These are phyloP conservation scores for Poecile montanus DNA, from an alignment of 2,797 vertebrate species.

Conservation along the genomic window DNA sequence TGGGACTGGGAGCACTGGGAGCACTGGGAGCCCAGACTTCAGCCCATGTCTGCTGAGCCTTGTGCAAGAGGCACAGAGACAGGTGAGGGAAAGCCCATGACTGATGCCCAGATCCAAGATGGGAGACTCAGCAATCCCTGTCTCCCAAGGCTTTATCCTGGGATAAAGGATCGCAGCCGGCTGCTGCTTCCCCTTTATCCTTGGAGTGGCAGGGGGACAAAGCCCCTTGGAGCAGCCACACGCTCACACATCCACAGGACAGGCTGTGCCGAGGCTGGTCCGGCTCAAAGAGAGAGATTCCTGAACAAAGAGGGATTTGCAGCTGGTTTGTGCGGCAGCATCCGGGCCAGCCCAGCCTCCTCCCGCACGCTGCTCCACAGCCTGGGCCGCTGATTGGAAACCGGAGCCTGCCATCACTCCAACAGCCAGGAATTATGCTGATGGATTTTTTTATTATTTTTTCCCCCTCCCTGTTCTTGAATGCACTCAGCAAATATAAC, in stretches of 20 bases:
- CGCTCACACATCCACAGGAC: accelerated
- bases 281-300: neutral
- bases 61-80: neutral
- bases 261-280: neutral
- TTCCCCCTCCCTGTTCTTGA: neutral
- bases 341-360: constrained; percentile 40
- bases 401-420: neutral
- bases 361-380: neutral
- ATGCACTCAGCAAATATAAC: constrained; percentile 14
- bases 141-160: neutral
- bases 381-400: constrained; percentile 47
- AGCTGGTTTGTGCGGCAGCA: constrained; percentile 32
- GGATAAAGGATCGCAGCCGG: neutral
- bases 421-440: constrained; percentile 47
- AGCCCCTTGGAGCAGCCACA: neutral
- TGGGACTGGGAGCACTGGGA: neutral
- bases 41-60: neutral
- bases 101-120: no score
- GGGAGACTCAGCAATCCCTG: neutral
- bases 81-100: neutral
- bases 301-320: constrained; percentile 40
- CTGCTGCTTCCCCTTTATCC: neutral
- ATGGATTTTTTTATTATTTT: neutral
- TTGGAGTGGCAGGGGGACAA: neutral
- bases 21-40: neutral